These are phyloP conservation scores for Uria lomvia DNA, from an alignment of 2,113 vertebrate genomes.

Conservation along the genomic window DNA sequence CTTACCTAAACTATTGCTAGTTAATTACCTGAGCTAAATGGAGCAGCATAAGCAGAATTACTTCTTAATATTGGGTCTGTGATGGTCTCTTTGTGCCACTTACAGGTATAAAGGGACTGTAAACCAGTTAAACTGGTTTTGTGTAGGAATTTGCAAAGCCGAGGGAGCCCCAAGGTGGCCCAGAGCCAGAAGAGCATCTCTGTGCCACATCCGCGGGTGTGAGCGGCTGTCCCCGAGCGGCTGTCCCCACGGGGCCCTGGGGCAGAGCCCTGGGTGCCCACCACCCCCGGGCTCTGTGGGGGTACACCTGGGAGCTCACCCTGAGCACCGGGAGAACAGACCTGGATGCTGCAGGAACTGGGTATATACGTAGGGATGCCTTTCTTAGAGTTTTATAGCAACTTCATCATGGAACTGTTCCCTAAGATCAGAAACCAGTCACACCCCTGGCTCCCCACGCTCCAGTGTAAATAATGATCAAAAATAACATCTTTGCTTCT, in stretches of 20 bases:
- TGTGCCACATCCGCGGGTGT: not conserved
- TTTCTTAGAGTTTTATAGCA: not conserved
- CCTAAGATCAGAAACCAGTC: not conserved
- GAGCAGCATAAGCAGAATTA: constrained; percentile 3
- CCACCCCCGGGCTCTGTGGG: not conserved
- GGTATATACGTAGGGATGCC: not conserved
- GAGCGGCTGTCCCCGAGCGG: no score
- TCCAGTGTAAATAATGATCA: not conserved
- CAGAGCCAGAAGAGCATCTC: not conserved
- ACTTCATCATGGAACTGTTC: not conserved
- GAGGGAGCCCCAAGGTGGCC: not conserved
- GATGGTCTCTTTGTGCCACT: constrained; percentile 34
- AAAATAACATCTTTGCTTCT: not conserved
- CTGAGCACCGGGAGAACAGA: not conserved
- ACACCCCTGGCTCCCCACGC: not conserved
- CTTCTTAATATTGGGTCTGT: not conserved
- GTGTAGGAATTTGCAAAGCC: not conserved
- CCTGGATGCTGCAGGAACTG: not conserved
- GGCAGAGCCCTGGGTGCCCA: not conserved
- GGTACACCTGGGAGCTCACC: no score
- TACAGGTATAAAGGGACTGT: not conserved
- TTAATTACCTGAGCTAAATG: constrained; percentile 38
- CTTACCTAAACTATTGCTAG: not conserved
- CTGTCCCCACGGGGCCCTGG: no score
- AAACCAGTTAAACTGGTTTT: constrained; percentile 49